Evolutionary conservation across 2,888 invertebrate genomes (phyloP), one percentile per base, ranked within the genome.

Genomic region (Toxonevra muliebris): DNA sequence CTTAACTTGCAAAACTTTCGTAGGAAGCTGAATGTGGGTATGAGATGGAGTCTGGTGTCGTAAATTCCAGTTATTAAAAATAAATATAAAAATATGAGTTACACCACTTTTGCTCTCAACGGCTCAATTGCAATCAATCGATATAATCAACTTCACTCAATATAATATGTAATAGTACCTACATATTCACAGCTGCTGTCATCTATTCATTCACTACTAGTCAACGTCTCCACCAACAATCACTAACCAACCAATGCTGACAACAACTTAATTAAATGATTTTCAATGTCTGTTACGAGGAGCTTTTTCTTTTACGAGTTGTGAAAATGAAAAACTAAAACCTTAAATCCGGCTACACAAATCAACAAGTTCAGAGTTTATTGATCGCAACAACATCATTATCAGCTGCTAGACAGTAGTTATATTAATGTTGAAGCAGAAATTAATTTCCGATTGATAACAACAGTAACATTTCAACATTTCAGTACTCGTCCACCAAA

Each of bases 241-340:
- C 48, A n/a, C 13, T 45, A 45, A 17, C 53, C 54, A 54, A 19
- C 15, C 11, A 17, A 30, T 5, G 20, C 15, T 12, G 20, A n/a
- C 54, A 54, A n/a, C 54, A 11, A 54, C 54, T 15, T 19, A 19
- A 54, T 54, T 54, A 54, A 19, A 19, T 54, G 54, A 19, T 54
- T 15, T 15, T 19, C 17, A 19, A 19, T 54, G 19, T 19, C 12
- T 54, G 17, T 5, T 17, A 8, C 15, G 20, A 11, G 4, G 54
- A 15, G 15, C 20, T 19, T 15, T 54, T 19, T 15, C 17, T 15
- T 54, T 12, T n/a, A 3, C 19, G 11, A 15, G 54, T 19, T 12
- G 15, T 19, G 17, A 13, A 40, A 48, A 48, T 10, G 8, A 15
- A 13, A 48, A 48, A 7, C n/a, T 48, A 9, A 10, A 15, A n/a